phyloP scores from a whole-genome alignment of 2,797 vertebrate species.

The Pantherophis alleghaniensis region DNA sequence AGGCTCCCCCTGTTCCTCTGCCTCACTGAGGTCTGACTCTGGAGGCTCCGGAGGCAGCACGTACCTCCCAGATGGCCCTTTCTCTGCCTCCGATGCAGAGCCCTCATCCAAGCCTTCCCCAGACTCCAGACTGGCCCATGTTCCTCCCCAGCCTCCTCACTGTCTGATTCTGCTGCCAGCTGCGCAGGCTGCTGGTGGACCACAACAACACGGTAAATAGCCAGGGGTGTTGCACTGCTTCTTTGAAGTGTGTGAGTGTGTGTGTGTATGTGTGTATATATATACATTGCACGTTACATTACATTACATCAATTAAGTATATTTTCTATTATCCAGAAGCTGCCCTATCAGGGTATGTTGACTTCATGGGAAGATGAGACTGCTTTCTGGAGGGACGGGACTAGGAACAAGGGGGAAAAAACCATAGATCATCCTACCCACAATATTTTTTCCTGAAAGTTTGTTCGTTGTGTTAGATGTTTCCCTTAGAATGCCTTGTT shows the following conservation, averaged over 20 bases:
- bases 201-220: background rate
- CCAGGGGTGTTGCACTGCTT: background rate
- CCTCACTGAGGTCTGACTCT: no score
- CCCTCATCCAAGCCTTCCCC: no score
- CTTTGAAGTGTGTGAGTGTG: background rate
- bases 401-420: background rate
- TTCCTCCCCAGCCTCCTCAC: no score
- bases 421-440: background rate
- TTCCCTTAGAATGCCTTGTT: background rate
- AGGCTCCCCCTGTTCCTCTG: no score
- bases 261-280: no score
- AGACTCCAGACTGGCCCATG: no score
- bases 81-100: no score
- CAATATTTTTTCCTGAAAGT: background rate
- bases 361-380: background rate
- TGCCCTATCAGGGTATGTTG: background rate
- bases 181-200: no score
- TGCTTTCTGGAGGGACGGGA: background rate
- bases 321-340: background rate
- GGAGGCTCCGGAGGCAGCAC: no score
- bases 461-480: background rate
- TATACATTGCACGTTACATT: background rate
- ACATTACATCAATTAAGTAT: background rate
- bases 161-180: no score
- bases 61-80: no score